Evolutionary conservation across 1,140 invertebrate species (phyloP).

Genomic region (Pseudoatta argentina): DNA sequence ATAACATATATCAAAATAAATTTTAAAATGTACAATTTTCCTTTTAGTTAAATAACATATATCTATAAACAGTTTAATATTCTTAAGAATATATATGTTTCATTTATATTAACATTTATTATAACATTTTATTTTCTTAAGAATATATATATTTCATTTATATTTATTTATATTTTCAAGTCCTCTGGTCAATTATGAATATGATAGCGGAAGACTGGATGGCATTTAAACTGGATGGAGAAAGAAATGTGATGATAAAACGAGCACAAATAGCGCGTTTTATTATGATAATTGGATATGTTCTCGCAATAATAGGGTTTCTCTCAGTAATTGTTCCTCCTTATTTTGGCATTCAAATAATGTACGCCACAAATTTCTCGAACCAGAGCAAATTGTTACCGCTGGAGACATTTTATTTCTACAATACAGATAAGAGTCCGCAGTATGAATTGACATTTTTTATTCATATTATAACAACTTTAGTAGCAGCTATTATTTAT

Average conservation of each 20-base stretch:
- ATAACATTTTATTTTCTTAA: too few relatives aligned
- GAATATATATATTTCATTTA: background rate
- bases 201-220: conserved; percentile 64
- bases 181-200: conserved; percentile 7
- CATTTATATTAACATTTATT: background rate
- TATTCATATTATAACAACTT: background rate
- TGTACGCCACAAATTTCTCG: background rate
- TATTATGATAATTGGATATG: background rate
- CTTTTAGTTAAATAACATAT: background rate
- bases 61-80: background rate
- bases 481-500: background rate
- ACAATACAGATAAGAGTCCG: background rate
- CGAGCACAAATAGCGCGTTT: background rate
- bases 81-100: too few relatives aligned
- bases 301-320: background rate
- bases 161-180: conserved; percentile 13
- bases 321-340: background rate
- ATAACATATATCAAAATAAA: background rate
- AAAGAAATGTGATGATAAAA: conserved; percentile 31
- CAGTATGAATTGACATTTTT: conserved; percentile 17
- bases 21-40: background rate
- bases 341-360: conserved; percentile 11
- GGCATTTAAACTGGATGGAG: background rate
- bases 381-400: background rate
- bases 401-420: background rate